Conservation (phyloP, 1,140 invertebrate genomes). For the Bombus confusus region DNA sequence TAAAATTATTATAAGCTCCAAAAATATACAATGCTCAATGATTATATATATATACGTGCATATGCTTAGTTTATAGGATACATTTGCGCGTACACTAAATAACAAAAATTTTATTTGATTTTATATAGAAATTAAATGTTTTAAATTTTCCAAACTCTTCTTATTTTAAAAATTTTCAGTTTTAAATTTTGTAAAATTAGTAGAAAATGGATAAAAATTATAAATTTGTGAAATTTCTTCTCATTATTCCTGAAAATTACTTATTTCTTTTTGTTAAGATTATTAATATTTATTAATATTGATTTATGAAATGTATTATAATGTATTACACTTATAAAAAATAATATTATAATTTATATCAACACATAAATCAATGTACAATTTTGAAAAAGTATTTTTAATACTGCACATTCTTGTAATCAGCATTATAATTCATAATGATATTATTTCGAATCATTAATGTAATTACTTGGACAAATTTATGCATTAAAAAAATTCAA, state of each 20-base stretch:
- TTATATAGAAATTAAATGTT: background rate
- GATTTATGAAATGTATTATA: background rate
- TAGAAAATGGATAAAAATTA: background rate
- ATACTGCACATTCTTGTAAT: constrained; percentile 12
- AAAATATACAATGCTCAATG: background rate
- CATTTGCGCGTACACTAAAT: background rate
- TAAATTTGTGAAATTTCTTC: constrained; percentile 6
- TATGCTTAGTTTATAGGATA: background rate
- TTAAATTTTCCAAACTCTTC: background rate
- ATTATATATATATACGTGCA: background rate
- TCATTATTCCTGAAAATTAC: background rate
- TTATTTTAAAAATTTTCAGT: background rate
- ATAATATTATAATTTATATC: constrained; percentile 12
- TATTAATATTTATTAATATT: constrained; percentile 6
- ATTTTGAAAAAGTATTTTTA: constrained; percentile 15
- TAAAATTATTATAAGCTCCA: background rate
- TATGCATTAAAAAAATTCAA: background rate
- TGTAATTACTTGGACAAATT: background rate
- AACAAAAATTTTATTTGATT: background rate
- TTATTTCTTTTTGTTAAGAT: background rate
- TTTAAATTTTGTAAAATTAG: background rate
- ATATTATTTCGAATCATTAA: constrained; percentile 10
- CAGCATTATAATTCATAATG: background rate
- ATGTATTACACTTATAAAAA: background rate
- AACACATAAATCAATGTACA: background rate